phyloP scores from a whole-genome alignment of 2,113 vertebrate species.

The Tamias sibiricus region DNA sequence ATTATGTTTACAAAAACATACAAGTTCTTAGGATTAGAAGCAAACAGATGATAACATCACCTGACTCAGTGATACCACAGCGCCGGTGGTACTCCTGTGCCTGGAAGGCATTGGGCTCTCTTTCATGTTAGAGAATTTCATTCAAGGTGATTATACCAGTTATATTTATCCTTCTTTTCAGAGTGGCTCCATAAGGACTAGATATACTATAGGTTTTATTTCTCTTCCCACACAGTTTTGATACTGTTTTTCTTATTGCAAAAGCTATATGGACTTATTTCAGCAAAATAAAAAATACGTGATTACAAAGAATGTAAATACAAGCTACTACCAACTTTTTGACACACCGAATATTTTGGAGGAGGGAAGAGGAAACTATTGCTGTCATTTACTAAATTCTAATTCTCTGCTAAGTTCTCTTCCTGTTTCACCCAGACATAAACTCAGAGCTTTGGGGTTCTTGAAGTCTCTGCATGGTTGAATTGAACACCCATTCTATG shows the following conservation, averaged over 20 bases:
- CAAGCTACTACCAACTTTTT: not conserved
- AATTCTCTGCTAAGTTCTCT: not conserved
- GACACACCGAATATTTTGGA: too few species aligned
- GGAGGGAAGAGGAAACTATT: rapidly evolving
- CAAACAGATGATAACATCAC: not conserved
- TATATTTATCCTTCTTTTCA: not conserved
- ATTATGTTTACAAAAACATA: not conserved
- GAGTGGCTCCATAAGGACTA: not conserved
- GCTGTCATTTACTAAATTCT: not conserved
- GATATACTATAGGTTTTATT: not conserved
- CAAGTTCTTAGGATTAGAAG: not conserved
- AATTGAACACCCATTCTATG: not conserved
- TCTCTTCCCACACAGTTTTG: conserved; percentile 1
- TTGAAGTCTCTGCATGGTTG: not conserved
- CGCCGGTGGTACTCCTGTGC: rapidly evolving
- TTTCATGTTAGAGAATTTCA: not conserved
- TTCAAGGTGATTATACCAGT: not conserved
- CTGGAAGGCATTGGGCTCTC: not conserved
- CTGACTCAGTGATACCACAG: not conserved
- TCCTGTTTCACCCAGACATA: not conserved
- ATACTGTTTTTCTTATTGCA: not conserved
- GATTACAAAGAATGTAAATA: not conserved
- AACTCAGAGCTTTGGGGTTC: not conserved
- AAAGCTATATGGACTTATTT: conserved; percentile 39
- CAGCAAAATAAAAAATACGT: not conserved